phyloP scores from a whole-genome alignment of 1,140 invertebrate species.

The Euschistus heros region DNA sequence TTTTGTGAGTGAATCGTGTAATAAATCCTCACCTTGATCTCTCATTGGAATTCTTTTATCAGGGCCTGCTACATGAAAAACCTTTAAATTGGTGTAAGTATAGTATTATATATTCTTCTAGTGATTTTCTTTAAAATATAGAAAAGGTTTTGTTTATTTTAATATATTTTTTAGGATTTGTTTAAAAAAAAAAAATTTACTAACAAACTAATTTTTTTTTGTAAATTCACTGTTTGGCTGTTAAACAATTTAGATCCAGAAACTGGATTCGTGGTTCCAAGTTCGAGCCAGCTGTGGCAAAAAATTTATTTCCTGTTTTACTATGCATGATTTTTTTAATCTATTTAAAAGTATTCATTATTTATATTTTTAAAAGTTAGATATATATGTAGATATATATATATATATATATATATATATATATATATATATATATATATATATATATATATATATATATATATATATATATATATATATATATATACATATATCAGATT shows the following conservation, averaged over 20 bases:
- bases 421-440: constrained; percentile 1
- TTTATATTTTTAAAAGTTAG: neutral
- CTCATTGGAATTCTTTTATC: no score
- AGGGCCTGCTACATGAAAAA: no score
- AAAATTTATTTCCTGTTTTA: neutral
- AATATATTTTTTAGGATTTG: no score
- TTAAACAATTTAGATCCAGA: neutral
- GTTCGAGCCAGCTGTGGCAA: neutral
- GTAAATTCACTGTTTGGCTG: neutral
- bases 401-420: neutral
- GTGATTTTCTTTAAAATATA: no score
- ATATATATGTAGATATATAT: neutral
- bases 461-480: constrained; percentile 1
- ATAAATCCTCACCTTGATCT: no score
- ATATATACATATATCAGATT: neutral
- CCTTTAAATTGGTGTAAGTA: no score
- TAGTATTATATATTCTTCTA: no score
- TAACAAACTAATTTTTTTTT: neutral
- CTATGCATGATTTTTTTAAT: neutral
- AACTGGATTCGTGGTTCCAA: neutral
- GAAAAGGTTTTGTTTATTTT: no score
- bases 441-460: neutral
- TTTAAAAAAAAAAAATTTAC: no score
- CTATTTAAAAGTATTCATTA: neutral
- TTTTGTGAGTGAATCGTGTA: no score